These are phyloP conservation scores for Acronicta aceris DNA, from an alignment of 2,888 invertebrate genomes.

Conservation along the genomic window DNA sequence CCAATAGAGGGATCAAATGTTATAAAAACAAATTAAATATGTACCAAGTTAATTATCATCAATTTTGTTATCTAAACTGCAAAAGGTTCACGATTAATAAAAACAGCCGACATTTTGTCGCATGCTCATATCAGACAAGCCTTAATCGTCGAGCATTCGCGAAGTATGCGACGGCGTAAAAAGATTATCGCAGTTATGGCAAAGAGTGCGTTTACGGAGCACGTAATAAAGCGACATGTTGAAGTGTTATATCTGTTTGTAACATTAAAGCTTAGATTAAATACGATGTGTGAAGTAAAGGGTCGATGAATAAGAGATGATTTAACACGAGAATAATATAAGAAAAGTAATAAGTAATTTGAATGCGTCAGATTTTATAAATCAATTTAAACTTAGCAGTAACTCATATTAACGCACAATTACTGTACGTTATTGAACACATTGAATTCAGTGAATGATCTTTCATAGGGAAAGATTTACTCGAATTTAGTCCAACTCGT, in stretches of 20 bases:
- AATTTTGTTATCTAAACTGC: background rate
- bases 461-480: too few relatives aligned
- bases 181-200: conserved; percentile 46
- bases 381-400: too few relatives aligned
- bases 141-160: conserved; percentile 52
- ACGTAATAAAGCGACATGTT: conserved; percentile 55
- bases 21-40: too few relatives aligned
- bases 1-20: too few relatives aligned
- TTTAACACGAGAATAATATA: background rate
- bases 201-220: conserved; percentile 58
- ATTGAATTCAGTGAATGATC: too few relatives aligned
- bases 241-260: conserved; percentile 20
- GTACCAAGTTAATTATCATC: background rate
- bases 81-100: conserved; percentile 1
- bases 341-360: too few relatives aligned
- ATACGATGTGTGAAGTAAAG: background rate
- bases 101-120: background rate
- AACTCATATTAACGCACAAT: too few relatives aligned
- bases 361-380: too few relatives aligned
- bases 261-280: conserved; percentile 6
- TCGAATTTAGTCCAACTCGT: too few relatives aligned
- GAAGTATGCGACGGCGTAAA: conserved; percentile 46
- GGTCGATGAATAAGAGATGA: background rate
- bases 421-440: too few relatives aligned
- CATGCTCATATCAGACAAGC: conserved; percentile 2